Conservation (phyloP, 2,113 vertebrate genomes). For the Rhinoderma darwinii region DNA sequence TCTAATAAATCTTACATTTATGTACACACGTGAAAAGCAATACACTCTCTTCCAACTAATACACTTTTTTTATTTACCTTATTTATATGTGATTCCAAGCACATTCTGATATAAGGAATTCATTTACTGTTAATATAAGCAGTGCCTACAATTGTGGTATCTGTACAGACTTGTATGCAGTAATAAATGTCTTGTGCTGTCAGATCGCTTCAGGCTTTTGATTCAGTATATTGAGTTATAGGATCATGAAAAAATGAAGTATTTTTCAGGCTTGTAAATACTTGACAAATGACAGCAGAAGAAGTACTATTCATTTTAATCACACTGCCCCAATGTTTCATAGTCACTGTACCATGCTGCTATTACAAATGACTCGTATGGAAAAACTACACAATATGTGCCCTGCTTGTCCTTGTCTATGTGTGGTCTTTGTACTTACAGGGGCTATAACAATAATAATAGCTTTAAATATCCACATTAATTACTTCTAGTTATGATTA, state of each 20-base stretch:
- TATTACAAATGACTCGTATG: conserved; percentile 79
- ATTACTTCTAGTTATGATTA: no score
- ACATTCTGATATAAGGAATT: background rate
- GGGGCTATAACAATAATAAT: background rate
- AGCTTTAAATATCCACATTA: background rate
- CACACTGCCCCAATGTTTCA: conserved; percentile 92
- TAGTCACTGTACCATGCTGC: conserved; percentile 77
- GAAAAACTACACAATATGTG: conserved; percentile 71
- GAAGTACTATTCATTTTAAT: conserved; percentile 97
- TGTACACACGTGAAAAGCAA: background rate
- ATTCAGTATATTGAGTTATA: conserved; percentile 90
- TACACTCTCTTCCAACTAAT: background rate
- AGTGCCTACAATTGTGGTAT: conserved; percentile 41
- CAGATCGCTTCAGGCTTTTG: conserved; percentile 77
- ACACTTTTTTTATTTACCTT: background rate
- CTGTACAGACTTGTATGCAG: conserved; percentile 69
- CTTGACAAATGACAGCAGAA: conserved; percentile 97
- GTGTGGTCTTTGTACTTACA: conserved; percentile 63
- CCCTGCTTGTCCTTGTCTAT: conserved; percentile 67
- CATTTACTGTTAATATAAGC: conserved; percentile 51
- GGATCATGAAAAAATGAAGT: conserved; percentile 93
- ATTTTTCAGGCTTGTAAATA: conserved; percentile 99
- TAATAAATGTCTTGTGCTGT: conserved; percentile 73
- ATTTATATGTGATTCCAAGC: background rate
- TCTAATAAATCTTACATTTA: background rate